Evolutionary conservation across 2,113 vertebrate species (phyloP).

Genomic region (Paramormyrops kingsleyae): DNA sequence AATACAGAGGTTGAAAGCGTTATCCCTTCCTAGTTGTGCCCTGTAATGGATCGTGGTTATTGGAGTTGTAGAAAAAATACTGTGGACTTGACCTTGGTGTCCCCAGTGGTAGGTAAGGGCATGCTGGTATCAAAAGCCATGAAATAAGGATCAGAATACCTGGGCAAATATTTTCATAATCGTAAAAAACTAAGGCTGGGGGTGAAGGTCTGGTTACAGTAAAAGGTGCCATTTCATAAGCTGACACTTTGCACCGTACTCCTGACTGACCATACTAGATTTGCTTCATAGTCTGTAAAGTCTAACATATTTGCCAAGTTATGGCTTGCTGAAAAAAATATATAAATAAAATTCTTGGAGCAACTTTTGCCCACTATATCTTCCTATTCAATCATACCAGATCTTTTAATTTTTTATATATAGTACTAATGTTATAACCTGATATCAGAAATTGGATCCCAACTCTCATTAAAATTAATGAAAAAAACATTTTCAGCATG

Average conservation of each 20-base stretch:
- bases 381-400: background rate
- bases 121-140: background rate
- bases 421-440: too few relatives aligned
- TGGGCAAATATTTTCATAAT: background rate
- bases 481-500: too few relatives aligned
- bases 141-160: background rate
- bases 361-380: background rate
- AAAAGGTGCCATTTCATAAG: background rate
- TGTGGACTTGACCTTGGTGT: background rate
- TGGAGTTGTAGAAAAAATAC: background rate
- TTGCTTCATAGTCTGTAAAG: background rate
- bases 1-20: background rate
- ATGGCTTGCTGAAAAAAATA: background rate
- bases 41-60: background rate
- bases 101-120: background rate
- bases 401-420: background rate
- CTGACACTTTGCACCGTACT: background rate
- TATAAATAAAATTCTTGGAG: background rate
- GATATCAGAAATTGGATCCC: too few relatives aligned
- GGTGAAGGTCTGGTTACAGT: background rate
- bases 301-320: background rate
- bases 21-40: background rate
- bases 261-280: background rate
- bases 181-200: background rate
- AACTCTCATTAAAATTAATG: too few relatives aligned